Evolutionary conservation across 2,797 vertebrate species (phyloP).

Genomic region (Tachyglossus aculeatus): DNA sequence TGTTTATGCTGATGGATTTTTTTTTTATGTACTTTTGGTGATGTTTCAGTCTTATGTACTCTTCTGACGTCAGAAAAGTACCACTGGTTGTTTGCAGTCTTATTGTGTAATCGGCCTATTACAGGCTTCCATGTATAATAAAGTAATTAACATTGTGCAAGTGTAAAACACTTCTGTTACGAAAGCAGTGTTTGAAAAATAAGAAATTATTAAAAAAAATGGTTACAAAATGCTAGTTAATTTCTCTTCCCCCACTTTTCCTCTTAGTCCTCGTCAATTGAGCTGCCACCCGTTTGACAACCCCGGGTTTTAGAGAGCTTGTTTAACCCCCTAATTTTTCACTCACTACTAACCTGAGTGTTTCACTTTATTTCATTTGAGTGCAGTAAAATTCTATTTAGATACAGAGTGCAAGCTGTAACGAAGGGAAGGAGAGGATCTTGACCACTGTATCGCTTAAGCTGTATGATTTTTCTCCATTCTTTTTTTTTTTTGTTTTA

Average conservation of each 20-base stretch:
- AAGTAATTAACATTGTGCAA: conserved; percentile 94
- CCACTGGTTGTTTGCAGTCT: conserved; percentile 80
- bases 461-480: conserved; percentile 66
- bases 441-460: conserved; percentile 65
- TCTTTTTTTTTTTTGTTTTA: conserved; percentile 67
- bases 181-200: conserved; percentile 86
- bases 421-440: conserved; percentile 59
- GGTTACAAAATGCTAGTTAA: conserved; percentile 74
- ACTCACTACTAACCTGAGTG: conserved; percentile 62
- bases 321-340: conserved; percentile 66
- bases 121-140: conserved; percentile 88
- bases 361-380: conserved; percentile 57
- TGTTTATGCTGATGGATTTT: conserved; percentile 80
- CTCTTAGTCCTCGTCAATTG: conserved; percentile 61
- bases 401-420: conserved; percentile 59
- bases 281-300: conserved; percentile 55
- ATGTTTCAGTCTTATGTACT: conserved; percentile 78
- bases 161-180: conserved; percentile 89
- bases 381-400: conserved; percentile 54
- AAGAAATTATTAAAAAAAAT: conserved; percentile 74
- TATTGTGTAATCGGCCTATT: conserved; percentile 79
- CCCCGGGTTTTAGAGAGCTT: conserved; percentile 64
- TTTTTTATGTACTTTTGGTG: conserved; percentile 83
- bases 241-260: conserved; percentile 64
- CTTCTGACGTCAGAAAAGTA: conserved; percentile 78